Evolutionary conservation across 2,888 invertebrate genomes (phyloP), one percentile per base, ranked within the genome.

Genomic region (Harpalus rufipes): DNA sequence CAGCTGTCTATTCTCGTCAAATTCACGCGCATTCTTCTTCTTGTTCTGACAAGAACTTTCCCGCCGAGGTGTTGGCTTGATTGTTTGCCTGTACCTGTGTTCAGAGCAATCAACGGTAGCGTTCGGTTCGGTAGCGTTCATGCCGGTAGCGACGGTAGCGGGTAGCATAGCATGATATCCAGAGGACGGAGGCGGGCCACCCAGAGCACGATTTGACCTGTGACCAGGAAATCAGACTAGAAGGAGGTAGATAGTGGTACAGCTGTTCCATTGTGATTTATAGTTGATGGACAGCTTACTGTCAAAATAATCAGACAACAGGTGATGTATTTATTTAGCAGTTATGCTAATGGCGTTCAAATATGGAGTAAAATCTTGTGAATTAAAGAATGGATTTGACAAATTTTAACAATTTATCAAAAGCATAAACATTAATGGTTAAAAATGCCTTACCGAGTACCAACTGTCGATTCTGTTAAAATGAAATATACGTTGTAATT

Each of bases 101-200:
- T 32, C 32, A 32, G 32, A 32, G 32, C 32, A 32, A 32, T 32
- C 32, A 32, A 32, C 5, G 32, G 5, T 32, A 32, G 32, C n/a
- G 56, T 18, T 58, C 18, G 56, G 76, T 76, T 76, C 76, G 58
- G 78, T 78, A 78, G 78, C 78, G 78, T 78, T 56, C 78, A 56
- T 14, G 78, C 78, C 78, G 78, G 78, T 78, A 78, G 78, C 78
- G 18, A 56, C 56, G 74, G 44, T 76, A 21, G 41, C 56, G 63
- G 25, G 63, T 18, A 41, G 10, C 51, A 14, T 16, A n/a, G 44
- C 44, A 39, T 51, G 25, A 12, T 25, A 14, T 25, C 78, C 25
- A 12, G 56, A 56, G 78, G 14, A 12, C 25, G 78, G 51, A 56
- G 78, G 78, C 14, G 78, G 68, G 68, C 68, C 68, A 32, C 32